Conservation (phyloP, 2,797 vertebrate species). For the Scolopax bukidnonensis region DNA sequence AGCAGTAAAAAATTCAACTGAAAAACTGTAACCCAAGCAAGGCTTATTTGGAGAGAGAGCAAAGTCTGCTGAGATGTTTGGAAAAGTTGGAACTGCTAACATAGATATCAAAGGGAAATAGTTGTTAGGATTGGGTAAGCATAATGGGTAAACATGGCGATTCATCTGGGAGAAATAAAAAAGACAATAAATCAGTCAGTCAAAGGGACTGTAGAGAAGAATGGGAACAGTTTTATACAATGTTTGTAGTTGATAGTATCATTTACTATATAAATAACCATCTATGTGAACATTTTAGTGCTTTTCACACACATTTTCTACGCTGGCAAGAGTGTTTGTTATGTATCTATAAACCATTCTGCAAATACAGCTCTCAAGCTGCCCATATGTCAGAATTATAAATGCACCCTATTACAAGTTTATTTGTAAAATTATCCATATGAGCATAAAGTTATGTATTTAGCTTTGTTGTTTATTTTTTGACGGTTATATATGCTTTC, state of each 20-base stretch:
- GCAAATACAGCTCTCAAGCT: conserved; percentile 62
- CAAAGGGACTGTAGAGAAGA: conserved; percentile 4
- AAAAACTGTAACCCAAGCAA: background rate
- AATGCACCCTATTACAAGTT: conserved; percentile 39
- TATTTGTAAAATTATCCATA: conserved; percentile 38
- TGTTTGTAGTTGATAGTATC: conserved; percentile 24
- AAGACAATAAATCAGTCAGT: background rate
- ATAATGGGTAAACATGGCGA: conserved; percentile 35
- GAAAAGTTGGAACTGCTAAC: background rate
- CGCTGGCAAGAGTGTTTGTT: conserved; percentile 66
- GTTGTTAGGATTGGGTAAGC: background rate
- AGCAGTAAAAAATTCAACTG: background rate
- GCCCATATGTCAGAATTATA: conserved; percentile 46
- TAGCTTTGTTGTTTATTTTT: background rate
- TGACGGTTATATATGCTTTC: background rate
- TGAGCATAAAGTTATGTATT: background rate
- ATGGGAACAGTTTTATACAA: conserved; percentile 12
- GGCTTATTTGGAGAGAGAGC: background rate
- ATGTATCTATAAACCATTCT: conserved; percentile 34
- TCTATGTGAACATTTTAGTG: conserved; percentile 54
- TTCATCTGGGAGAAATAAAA: background rate
- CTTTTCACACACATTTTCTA: conserved; percentile 50
- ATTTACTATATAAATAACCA: conserved; percentile 67
- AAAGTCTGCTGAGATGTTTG: background rate
- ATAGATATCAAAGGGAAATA: background rate